A percentile compares a stretch with the other conserved stretches of the same genome.
These are phyloP conservation scores for Halcyon senegalensis DNA, from an alignment of 2,113 vertebrate genomes.

Conservation along the genomic window DNA sequence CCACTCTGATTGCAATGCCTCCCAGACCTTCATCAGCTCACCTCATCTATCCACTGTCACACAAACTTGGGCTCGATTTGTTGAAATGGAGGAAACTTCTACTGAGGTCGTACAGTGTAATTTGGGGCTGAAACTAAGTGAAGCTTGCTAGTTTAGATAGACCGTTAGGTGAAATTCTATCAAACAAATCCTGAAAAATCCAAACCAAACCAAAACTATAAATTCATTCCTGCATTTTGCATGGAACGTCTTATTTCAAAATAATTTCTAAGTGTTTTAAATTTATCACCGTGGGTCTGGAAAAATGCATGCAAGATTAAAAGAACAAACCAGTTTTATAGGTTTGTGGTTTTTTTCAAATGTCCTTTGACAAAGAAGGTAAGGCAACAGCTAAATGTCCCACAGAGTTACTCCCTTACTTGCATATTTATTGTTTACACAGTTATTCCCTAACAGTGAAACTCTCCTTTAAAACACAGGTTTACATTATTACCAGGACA, in stretches of 20 bases:
- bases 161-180: slow-evolving; percentile 19
- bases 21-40: slow-evolving; percentile 53
- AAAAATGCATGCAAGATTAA: background rate
- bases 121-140: slow-evolving; percentile 50
- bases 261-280: background rate
- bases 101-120: background rate
- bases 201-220: background rate
- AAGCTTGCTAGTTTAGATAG: slow-evolving; percentile 11
- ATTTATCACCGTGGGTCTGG: background rate
- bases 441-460: background rate
- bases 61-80: slow-evolving; percentile 48
- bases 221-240: slow-evolving; percentile 1
- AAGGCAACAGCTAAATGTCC: background rate
- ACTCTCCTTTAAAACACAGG: background rate
- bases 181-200: slow-evolving; percentile 29
- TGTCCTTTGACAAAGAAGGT: background rate
- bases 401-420: background rate
- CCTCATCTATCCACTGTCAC: slow-evolving; percentile 64
- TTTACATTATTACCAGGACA: background rate
- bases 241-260: background rate
- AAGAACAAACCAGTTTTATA: background rate
- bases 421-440: background rate
- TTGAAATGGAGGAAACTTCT: slow-evolving; percentile 50
- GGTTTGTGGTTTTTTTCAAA: background rate
- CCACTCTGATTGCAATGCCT: slow-evolving; percentile 50